Conservation (phyloP, 2,113 vertebrate species). For the Oxyura jamaicensis region DNA sequence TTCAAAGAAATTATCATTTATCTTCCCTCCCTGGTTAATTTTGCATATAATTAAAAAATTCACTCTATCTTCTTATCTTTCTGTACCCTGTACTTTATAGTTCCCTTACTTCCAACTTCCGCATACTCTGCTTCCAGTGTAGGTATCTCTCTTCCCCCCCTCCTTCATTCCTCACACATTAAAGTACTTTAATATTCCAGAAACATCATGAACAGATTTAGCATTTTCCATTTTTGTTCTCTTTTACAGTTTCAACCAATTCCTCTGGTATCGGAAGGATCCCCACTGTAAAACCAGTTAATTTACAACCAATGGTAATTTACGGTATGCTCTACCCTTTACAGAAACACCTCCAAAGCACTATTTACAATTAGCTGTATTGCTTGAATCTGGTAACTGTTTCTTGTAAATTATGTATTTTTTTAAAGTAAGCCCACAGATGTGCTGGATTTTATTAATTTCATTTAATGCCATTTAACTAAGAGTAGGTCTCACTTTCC, state of each 20-base stretch:
- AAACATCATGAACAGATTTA: background rate
- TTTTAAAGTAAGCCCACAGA: background rate
- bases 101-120: background rate
- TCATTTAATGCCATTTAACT: background rate
- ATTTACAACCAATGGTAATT: background rate
- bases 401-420: background rate
- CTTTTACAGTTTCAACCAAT: background rate
- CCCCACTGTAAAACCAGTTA: background rate
- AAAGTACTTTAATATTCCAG: constrained; percentile 10
- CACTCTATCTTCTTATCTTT: background rate
- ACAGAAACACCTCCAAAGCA: background rate
- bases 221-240: background rate
- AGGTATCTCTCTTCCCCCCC: background rate
- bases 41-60: background rate
- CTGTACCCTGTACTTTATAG: background rate
- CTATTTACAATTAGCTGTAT: background rate
- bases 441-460: background rate
- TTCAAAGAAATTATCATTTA: background rate
- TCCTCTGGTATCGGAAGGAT: constrained; percentile 5
- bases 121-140: background rate
- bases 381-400: background rate
- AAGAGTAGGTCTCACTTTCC: background rate
- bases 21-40: background rate
- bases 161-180: background rate
- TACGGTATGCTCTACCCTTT: background rate